Percentiles rank a stretch among this genome's conserved stretches.
These are phyloP conservation scores for Dicrurus megarhynchus DNA, from an alignment of 2,113 vertebrate species.

Conservation along the genomic window DNA sequence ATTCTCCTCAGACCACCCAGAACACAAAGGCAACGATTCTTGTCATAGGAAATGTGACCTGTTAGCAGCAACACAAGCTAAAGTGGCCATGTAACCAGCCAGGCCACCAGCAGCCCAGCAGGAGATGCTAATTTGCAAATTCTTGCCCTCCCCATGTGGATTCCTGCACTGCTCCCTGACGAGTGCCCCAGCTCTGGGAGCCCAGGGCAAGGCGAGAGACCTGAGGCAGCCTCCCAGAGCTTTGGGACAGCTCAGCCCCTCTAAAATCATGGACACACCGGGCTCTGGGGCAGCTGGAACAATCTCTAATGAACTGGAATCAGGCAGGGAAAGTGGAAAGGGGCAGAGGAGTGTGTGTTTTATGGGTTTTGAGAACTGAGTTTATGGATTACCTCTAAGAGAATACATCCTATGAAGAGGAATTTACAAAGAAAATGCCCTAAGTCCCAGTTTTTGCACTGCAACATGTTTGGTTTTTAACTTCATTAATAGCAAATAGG, in stretches of 20 bases:
- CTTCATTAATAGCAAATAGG: not conserved
- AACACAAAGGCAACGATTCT: not conserved
- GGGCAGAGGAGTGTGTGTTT: not conserved
- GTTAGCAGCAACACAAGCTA: not conserved
- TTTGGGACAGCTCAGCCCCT: not conserved
- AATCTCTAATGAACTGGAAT: not conserved
- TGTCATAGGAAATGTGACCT: not conserved
- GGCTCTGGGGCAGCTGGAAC: not conserved
- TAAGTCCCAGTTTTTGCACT: not conserved
- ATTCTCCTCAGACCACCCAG: not conserved
- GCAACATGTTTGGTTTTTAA: not conserved
- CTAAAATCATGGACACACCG: not conserved
- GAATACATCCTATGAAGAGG: not conserved
- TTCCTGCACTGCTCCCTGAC: not conserved
- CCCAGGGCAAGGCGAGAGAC: not conserved
- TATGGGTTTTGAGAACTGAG: not conserved
- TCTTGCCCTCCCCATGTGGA: not conserved
- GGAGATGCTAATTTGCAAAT: not conserved
- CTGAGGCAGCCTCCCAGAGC: not conserved
- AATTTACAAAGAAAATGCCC: not conserved
- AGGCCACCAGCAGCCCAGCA: not conserved
- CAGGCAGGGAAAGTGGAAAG: not conserved
- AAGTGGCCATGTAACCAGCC: not conserved
- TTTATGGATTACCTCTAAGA: not conserved
- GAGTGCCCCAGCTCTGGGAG: accelerated